phyloP scores from a whole-genome alignment of 2,888 invertebrate genomes.

The Synanthedon myopaeformis region DNA sequence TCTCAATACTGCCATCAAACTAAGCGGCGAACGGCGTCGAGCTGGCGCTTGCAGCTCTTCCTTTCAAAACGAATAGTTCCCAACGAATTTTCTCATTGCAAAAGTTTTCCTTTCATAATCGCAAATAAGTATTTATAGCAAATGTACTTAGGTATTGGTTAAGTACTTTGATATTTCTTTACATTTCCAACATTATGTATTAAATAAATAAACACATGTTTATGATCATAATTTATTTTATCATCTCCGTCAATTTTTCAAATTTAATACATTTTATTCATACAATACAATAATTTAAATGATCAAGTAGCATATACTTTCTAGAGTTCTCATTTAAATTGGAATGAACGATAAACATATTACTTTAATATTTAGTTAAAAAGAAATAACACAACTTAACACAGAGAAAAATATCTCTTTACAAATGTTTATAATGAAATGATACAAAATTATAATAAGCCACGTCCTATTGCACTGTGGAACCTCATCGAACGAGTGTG shows the following conservation, averaged over 20 bases:
- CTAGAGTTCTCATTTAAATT: slow-evolving; percentile 66
- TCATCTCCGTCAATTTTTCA: slow-evolving; percentile 67
- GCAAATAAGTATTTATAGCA: not conserved
- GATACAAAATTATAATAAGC: slow-evolving; percentile 34
- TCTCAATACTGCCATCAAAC: slow-evolving; percentile 58
- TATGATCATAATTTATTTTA: slow-evolving; percentile 68
- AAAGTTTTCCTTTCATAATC: not conserved
- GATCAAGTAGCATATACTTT: slow-evolving; percentile 62
- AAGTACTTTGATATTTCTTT: not conserved
- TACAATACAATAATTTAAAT: slow-evolving; percentile 70
- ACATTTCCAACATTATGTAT: not conserved
- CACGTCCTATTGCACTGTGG: slow-evolving; percentile 60
- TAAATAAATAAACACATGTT: slow-evolving; percentile 22
- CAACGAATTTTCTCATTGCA: slow-evolving; percentile 3
- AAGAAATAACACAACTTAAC: slow-evolving; percentile 65
- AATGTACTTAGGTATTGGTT: not conserved
- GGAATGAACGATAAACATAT: slow-evolving; percentile 69
- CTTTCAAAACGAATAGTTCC: slow-evolving; percentile 5
- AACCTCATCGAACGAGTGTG: slow-evolving; percentile 23
- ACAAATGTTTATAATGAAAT: slow-evolving; percentile 34
- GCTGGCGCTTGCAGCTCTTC: slow-evolving; percentile 46
- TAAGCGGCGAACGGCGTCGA: slow-evolving; percentile 57
- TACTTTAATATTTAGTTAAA: slow-evolving; percentile 49
- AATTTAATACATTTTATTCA: slow-evolving; percentile 66
- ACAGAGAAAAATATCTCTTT: slow-evolving; percentile 40